Evolutionary conservation across 2,888 invertebrate genomes (phyloP), one percentile per base, ranked within the genome.

Genomic region (Microctonus aethiopoides): DNA sequence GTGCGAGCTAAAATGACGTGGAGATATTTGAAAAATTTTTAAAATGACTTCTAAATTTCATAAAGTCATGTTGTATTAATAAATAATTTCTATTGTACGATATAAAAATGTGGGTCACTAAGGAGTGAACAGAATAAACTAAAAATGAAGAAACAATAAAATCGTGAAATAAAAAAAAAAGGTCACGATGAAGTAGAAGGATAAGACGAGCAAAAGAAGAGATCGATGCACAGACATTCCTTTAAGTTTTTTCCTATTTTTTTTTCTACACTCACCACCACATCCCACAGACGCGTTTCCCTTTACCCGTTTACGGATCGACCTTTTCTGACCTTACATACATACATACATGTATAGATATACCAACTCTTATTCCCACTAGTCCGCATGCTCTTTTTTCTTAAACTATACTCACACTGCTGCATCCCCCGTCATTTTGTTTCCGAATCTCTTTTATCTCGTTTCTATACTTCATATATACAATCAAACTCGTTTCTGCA

Each of bases 181-280:
- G 56, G 54, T 46, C 46, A 64, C 32, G 29, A 26, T 52, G 29
- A 64, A 67, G 59, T 59, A 41, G 61, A 51, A 26, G 26, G 41
- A 22, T 36, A 52, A 64, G 57, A 24, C 56, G 11, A 52, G 52
- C n/a, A n/a, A 5, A 57, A 34, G 51, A 59, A 52, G 52, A 60
- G 66, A 70, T 67, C 63, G 59, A 70, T 64, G 63, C 54, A 54
- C 61, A 36, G 20, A 64, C 26, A 69, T 64, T 64, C 54, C n/a
- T 64, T 64, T 22, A 54, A 36, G 52, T 64, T 26, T 54, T 54
- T 24, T 34, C 32, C 22, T 54, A 54, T 54, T 64, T 63, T 63
- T 26, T 64, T n/a, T 3, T 46, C 16, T 46, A n/a, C 20, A 54
- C 16, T 64, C 54, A 26, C 64, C 64, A 64, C 64, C 54, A 22